Conservation (phyloP, 2,113 vertebrate genomes). For the Ursus arctos region DNA sequence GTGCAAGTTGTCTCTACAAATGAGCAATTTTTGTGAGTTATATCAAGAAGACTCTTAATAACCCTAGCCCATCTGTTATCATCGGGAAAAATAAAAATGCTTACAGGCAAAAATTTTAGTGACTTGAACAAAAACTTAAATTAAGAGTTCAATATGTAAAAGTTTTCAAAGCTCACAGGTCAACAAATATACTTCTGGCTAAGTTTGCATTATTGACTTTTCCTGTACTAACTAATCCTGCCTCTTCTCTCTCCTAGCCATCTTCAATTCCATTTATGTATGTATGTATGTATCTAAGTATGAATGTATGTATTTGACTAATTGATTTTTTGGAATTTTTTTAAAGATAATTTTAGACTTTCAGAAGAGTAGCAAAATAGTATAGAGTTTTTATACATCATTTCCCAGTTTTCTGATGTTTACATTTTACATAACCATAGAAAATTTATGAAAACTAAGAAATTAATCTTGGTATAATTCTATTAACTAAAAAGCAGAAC, state of each 20-base stretch:
- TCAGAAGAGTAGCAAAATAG: background rate
- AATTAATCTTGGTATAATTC: background rate
- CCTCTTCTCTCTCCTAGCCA: background rate
- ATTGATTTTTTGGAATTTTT: background rate
- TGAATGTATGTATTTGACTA: background rate
- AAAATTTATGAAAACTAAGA: background rate
- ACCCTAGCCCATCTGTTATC: background rate
- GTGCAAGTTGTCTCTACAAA: background rate
- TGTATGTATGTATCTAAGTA: background rate
- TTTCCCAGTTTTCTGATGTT: background rate
- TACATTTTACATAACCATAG: background rate
- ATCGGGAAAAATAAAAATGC: background rate
- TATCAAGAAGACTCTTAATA: background rate
- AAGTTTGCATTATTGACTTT: background rate
- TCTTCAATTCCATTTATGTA: background rate
- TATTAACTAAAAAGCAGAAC: background rate
- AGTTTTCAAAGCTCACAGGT: background rate
- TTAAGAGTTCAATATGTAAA: background rate
- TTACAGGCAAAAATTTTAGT: background rate
- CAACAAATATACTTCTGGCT: background rate
- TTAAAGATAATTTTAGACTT: background rate
- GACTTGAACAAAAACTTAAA: background rate
- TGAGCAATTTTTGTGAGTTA: background rate
- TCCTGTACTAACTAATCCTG: background rate
- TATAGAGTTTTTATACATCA: background rate